Evolutionary conservation across 2,797 vertebrate genomes (phyloP).

Genomic region (Anniella stebbinsi): DNA sequence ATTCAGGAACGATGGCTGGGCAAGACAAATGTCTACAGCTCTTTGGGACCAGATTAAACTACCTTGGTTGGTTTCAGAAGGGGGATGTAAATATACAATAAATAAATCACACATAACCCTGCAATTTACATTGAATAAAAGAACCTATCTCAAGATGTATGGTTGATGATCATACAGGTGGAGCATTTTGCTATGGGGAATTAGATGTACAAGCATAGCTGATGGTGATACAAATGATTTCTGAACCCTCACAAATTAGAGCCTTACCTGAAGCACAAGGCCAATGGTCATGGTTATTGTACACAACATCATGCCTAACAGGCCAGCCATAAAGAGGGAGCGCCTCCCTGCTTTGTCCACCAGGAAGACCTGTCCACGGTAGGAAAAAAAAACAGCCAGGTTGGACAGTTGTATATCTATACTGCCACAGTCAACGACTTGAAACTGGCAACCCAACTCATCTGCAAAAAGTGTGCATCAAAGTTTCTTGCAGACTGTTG

Average conservation of each 20-base stretch:
- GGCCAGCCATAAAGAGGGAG: constrained; percentile 87
- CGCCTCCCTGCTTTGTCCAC: constrained; percentile 92
- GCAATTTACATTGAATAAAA: background rate
- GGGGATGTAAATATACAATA: no score
- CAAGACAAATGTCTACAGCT: background rate
- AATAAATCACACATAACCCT: background rate
- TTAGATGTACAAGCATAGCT: background rate
- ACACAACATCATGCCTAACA: constrained; percentile 91
- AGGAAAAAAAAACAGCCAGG: background rate
- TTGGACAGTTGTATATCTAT: constrained; percentile 1
- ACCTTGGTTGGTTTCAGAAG: no score
- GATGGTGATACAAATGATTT: background rate
- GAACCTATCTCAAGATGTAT: background rate
- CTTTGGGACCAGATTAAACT: background rate
- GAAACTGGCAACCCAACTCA: background rate
- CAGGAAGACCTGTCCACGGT: constrained; percentile 83
- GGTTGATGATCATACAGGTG: background rate
- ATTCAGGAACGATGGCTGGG: background rate
- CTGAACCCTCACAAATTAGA: background rate
- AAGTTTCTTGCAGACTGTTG: background rate
- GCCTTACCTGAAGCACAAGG: constrained; percentile 87
- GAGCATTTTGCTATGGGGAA: background rate
- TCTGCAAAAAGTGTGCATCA: background rate
- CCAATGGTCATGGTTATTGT: constrained; percentile 92
- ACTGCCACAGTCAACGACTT: background rate